Evolutionary conservation across 2,888 invertebrate genomes (phyloP).

Genomic region (Rhagonycha fulva): DNA sequence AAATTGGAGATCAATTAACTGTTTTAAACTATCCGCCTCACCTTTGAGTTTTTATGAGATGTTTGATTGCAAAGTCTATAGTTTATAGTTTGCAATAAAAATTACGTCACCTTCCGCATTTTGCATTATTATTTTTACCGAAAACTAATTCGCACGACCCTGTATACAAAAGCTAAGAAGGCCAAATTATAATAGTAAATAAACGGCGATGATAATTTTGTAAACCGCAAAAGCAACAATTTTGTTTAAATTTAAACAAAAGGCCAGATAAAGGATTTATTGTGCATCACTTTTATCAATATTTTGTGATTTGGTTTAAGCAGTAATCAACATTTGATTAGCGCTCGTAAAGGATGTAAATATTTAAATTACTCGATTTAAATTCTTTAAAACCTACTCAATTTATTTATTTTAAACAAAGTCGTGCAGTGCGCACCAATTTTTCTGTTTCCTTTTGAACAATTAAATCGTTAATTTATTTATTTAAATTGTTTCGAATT

Average conservation of each 20-base stretch:
- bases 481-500: neutral
- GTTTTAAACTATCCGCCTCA: neutral
- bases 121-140: neutral
- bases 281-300: neutral
- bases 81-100: neutral
- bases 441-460: neutral
- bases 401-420: neutral
- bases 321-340: neutral
- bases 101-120: neutral
- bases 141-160: neutral
- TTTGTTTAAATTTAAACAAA: neutral
- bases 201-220: neutral
- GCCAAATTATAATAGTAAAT: neutral
- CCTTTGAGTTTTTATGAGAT: neutral
- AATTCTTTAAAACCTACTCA: neutral
- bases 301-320: neutral
- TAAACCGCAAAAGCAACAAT: neutral
- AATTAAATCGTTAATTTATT: neutral
- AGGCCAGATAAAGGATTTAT: neutral
- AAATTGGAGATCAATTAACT: neutral
- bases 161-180: neutral
- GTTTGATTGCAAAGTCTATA: neutral
- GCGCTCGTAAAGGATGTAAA: neutral
- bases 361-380: neutral
- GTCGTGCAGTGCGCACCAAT: neutral